Conservation (phyloP, 1,140 invertebrate species). For the Drosophila ficusphila region DNA sequence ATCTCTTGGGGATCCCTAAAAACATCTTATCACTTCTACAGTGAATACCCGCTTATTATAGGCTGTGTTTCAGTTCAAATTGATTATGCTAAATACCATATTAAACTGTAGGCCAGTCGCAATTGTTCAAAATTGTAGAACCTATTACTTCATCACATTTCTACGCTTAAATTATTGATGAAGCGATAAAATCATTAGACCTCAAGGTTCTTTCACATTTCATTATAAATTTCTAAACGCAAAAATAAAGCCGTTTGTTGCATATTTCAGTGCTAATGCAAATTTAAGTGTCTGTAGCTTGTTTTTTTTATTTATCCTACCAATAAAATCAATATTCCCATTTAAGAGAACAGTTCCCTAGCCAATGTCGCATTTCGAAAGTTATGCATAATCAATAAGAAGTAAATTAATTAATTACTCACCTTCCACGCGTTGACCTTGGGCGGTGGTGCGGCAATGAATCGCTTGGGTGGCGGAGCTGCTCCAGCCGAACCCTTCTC, state of each 20-base stretch:
- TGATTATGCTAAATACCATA: no score
- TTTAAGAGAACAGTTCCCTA: not conserved
- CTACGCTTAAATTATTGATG: no score
- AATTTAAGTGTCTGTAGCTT: no score
- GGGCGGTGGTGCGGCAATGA: conserved; percentile 85
- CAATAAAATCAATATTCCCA: not conserved
- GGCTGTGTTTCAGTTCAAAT: not conserved
- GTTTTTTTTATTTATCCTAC: no score
- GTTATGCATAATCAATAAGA: conserved; percentile 17
- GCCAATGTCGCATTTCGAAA: not conserved
- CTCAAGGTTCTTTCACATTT: no score
- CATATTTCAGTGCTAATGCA: no score
- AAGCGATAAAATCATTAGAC: no score
- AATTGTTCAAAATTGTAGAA: no score
- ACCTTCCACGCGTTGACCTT: conserved; percentile 86
- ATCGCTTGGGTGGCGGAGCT: conserved; percentile 84
- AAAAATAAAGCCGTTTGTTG: no score
- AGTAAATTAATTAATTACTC: conserved; percentile 50
- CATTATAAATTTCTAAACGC: no score
- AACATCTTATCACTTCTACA: not conserved
- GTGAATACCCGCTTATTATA: not conserved
- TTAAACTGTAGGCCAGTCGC: no score
- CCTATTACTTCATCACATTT: no score
- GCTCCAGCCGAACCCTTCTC: conserved; percentile 24
- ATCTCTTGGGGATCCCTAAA: not conserved